Conservation (phyloP, 2,113 vertebrate species). For the Regulus satrapa region DNA sequence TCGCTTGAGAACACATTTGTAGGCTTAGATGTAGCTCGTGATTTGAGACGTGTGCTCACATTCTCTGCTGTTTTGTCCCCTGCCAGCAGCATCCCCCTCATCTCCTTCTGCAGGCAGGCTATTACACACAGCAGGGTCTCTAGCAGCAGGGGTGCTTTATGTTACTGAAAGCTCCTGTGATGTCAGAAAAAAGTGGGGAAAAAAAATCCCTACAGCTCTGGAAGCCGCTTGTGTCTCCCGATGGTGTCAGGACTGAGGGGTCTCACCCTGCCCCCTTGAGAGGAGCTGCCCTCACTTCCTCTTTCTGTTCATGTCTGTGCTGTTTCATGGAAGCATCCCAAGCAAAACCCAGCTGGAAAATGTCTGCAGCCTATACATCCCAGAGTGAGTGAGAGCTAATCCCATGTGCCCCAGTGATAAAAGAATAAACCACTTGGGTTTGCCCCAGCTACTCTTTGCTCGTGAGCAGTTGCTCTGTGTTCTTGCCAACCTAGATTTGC, state of each 20-base stretch:
- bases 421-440: background rate
- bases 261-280: background rate
- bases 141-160: background rate
- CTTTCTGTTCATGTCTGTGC: background rate
- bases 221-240: background rate
- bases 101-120: background rate
- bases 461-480: background rate
- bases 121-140: background rate
- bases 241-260: accelerated
- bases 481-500: background rate
- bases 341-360: background rate
- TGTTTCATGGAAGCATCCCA: background rate
- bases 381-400: background rate
- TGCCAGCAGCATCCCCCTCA: background rate
- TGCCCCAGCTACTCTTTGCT: background rate
- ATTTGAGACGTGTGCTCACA: accelerated
- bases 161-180: background rate
- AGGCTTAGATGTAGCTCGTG: background rate
- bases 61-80: background rate
- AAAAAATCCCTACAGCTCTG: background rate
- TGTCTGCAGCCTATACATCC: background rate
- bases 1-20: background rate
- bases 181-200: background rate
- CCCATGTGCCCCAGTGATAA: accelerated
- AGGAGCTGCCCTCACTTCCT: background rate